phyloP scores from a whole-genome alignment of 2,888 invertebrate species.

The Drosophila yooni region DNA sequence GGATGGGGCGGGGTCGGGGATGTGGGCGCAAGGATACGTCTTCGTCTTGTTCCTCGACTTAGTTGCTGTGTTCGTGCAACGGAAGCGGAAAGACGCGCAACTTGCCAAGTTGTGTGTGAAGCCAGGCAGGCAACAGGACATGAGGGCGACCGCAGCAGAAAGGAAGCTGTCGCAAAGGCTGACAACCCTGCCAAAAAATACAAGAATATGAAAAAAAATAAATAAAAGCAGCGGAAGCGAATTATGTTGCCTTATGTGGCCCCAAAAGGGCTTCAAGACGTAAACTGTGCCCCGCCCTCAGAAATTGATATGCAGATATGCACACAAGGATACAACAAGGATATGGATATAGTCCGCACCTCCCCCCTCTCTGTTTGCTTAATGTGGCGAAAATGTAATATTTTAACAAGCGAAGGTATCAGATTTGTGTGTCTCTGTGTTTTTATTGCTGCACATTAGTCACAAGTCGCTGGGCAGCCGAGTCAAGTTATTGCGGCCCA shows the following conservation, averaged over 20 bases:
- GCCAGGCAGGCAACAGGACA: slow-evolving; percentile 15
- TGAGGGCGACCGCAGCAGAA: slow-evolving; percentile 56
- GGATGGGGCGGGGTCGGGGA: not conserved
- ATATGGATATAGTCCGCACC: slow-evolving; percentile 6
- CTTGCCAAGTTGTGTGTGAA: slow-evolving; percentile 42
- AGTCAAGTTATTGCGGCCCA: slow-evolving; percentile 34
- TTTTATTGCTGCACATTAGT: slow-evolving; percentile 53
- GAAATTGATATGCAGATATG: slow-evolving; percentile 66
- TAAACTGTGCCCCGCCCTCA: slow-evolving; percentile 23
- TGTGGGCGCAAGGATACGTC: not conserved
- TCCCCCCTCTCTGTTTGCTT: slow-evolving; percentile 8
- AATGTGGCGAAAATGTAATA: slow-evolving; percentile 68
- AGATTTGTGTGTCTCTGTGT: slow-evolving; percentile 24
- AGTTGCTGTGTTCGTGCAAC: slow-evolving; percentile 40
- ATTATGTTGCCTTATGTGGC: slow-evolving; percentile 70
- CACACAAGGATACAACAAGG: slow-evolving; percentile 21
- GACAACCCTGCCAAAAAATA: slow-evolving; percentile 56
- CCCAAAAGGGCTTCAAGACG: slow-evolving; percentile 49
- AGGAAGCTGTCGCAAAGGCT: slow-evolving; percentile 70
- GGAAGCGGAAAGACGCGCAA: slow-evolving; percentile 75
- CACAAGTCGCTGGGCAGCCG: slow-evolving; percentile 49
- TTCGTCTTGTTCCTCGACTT: not conserved
- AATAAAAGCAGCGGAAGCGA: slow-evolving; percentile 59
- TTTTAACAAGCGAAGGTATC: slow-evolving; percentile 60
- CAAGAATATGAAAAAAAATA: slow-evolving; percentile 9